Evolutionary conservation across 2,888 invertebrate genomes (phyloP), one percentile per base, ranked within the genome.

Genomic region (Amiota communis): DNA sequence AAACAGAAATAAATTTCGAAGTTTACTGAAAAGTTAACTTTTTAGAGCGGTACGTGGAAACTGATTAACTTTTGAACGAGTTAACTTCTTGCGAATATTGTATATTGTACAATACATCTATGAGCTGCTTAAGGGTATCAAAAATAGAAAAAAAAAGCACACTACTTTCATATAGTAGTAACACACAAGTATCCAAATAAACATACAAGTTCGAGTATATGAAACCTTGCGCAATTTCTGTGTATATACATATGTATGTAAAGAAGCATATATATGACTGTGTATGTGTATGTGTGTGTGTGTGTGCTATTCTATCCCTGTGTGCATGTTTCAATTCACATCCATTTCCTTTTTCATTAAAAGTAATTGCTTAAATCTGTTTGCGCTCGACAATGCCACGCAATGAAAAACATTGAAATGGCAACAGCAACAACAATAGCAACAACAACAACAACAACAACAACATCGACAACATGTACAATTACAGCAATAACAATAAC

Each of bases 321-420:
- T 46, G 64, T 64, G 46, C n/a, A 13, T 23, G 61, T 61, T 10
- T 61, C 36, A 59, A 15, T 59, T 59, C 20, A 20, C 47, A 63
- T 63, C 63, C 46, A 46, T 63, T 63, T 63, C 71, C 73, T 72
- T 76, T 78, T 79, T 78, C 79, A 80, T 80, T 78, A 79, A 81
- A 78, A 78, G 75, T 83, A 80, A 81, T 81, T 84, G 80, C 81
- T 74, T 73, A 79, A 84, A 81, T 83, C 80, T 76, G 77, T 78
- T 83, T 73, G 79, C 75, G 72, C 23, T 23, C 57, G 53, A 51
- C 53, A 69, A 20, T 67, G 51, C 47, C 53, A 23, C 48, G 1
- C 48, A 48, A 48, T 48, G 72, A 53, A 68, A 65, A 8, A 59
- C 74, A 72, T 72, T 23, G 74, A 74, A 78, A 79, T 77, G 75